Evolutionary conservation across 2,888 invertebrate species (phyloP).

Genomic region (Aricia artaxerxes): DNA sequence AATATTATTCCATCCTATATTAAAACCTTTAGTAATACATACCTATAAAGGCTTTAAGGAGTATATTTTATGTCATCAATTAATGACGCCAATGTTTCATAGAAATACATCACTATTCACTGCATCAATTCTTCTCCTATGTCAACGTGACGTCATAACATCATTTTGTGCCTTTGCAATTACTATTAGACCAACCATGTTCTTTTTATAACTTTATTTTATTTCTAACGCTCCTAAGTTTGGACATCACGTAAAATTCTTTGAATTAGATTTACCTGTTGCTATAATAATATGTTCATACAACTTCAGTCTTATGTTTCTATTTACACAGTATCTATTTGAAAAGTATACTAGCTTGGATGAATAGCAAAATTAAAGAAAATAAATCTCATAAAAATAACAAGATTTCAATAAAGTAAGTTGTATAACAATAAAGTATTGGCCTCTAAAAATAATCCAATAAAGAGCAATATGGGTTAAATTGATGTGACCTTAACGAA

Average conservation of each 20-base stretch:
- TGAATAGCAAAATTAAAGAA: neutral
- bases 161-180: neutral
- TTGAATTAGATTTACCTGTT: slow-evolving; percentile 4
- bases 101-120: neutral
- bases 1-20: neutral
- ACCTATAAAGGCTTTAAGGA: neutral
- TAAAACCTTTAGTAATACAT: neutral
- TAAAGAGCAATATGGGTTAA: neutral
- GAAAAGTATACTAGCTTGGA: neutral
- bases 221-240: neutral
- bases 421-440: neutral
- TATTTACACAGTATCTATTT: neutral
- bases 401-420: neutral
- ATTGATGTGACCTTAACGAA: neutral
- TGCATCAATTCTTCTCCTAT: neutral
- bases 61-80: neutral
- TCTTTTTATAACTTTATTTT: neutral
- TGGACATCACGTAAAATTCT: neutral
- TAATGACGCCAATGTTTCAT: neutral
- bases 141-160: neutral
- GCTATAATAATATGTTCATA: neutral
- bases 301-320: neutral
- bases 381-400: neutral
- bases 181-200: neutral
- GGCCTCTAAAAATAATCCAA: neutral